Evolutionary conservation across 2,113 vertebrate genomes (phyloP).

Genomic region (Pelodiscus sinensis): DNA sequence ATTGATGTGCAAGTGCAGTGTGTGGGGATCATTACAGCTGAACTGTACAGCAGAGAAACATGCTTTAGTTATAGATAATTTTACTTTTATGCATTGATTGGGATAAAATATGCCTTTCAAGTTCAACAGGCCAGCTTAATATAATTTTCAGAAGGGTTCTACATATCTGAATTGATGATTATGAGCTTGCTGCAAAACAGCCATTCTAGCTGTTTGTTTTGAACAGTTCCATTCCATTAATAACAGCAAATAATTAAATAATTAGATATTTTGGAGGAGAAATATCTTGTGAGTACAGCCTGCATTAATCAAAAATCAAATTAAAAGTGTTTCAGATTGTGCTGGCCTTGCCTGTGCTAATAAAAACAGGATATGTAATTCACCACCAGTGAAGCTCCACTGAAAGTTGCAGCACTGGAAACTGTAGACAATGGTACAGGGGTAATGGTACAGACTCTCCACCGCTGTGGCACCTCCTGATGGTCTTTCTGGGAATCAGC

Average conservation of each 20-base stretch:
- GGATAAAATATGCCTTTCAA: constrained; percentile 79
- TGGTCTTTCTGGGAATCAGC: too few species aligned
- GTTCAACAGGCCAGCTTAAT: constrained; percentile 69
- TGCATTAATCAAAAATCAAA: constrained; percentile 62
- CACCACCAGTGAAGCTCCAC: not conserved
- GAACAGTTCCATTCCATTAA: constrained; percentile 75
- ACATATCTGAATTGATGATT: constrained; percentile 53
- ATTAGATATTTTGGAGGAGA: constrained; percentile 67
- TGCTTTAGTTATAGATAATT: constrained; percentile 79
- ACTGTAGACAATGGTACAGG: not conserved
- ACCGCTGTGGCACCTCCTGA: too few species aligned
- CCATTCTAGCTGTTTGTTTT: constrained; percentile 71
- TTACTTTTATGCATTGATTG: constrained; percentile 80
- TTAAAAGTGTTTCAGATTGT: constrained; percentile 46
- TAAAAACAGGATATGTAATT: constrained; percentile 16
- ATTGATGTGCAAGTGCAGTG: constrained; percentile 86
- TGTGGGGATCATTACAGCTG: constrained; percentile 84
- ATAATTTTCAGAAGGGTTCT: constrained; percentile 70
- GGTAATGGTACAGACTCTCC: too few species aligned
- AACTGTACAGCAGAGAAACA: constrained; percentile 80
- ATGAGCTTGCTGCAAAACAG: constrained; percentile 56
- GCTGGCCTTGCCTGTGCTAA: not conserved
- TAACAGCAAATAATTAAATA: constrained; percentile 76
- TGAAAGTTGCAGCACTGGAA: not conserved
- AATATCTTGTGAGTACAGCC: constrained; percentile 58